Evolutionary conservation across 2,797 vertebrate genomes (phyloP).

Genomic region (Sparidentex hasta): DNA sequence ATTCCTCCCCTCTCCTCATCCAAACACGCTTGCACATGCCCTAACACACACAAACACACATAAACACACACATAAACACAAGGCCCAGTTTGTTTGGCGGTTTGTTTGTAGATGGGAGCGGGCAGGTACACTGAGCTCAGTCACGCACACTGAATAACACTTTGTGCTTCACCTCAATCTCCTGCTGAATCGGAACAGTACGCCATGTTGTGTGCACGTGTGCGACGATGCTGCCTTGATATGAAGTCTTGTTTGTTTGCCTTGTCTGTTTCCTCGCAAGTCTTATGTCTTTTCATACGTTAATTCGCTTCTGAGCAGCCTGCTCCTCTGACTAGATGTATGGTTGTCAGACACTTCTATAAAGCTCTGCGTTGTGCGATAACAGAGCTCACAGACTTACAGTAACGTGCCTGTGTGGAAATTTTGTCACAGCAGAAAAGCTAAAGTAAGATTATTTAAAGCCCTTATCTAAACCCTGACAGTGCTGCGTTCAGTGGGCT

Average conservation of each 20-base stretch:
- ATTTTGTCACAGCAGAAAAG: slow-evolving; percentile 43
- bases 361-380: slow-evolving; percentile 42
- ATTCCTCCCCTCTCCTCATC: slow-evolving; percentile 11
- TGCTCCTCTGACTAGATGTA: slow-evolving; percentile 5
- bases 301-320: slow-evolving; percentile 23
- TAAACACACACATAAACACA: slow-evolving; percentile 32
- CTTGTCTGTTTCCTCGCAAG: slow-evolving; percentile 11
- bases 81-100: slow-evolving; percentile 26
- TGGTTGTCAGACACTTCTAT: slow-evolving; percentile 27
- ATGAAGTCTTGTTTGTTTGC: slow-evolving; percentile 27
- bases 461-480: slow-evolving; percentile 47
- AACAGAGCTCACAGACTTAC: slow-evolving; percentile 37
- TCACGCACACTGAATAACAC: slow-evolving; percentile 46
- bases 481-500: slow-evolving; percentile 33
- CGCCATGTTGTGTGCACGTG: slow-evolving; percentile 29
- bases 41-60: slow-evolving; percentile 17
- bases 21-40: slow-evolving; percentile 45
- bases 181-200: slow-evolving; percentile 11
- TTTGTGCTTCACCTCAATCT: slow-evolving; percentile 47
- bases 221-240: slow-evolving; percentile 1
- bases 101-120: slow-evolving; percentile 64
- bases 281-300: neutral
- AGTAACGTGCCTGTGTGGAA: slow-evolving; percentile 28
- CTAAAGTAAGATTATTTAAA: slow-evolving; percentile 54
- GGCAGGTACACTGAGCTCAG: slow-evolving; percentile 55